Percentiles rank a stretch among this genome's conserved stretches.
Conservation (phyloP, 2,888 invertebrate species). For the Tetramorium bicarinatum region DNA sequence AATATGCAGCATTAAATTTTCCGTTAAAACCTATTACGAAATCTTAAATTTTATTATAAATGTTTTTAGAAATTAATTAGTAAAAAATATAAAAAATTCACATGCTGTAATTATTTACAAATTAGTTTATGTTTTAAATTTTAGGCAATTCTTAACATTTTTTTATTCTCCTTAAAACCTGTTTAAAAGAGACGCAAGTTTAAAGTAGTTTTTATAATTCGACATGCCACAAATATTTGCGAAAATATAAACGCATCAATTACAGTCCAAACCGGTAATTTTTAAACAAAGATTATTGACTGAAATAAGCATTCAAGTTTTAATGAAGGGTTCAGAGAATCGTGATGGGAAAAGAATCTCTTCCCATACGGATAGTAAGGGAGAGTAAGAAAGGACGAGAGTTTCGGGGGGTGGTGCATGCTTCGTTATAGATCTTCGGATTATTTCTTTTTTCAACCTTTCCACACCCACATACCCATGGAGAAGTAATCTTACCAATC, state of each 20-base stretch:
- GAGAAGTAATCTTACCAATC: constrained; percentile 51
- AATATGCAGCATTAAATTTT: neutral
- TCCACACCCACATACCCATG: constrained; percentile 37
- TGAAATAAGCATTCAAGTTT: constrained; percentile 11
- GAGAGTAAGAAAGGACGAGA: constrained; percentile 1
- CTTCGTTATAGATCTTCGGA: constrained; percentile 60
- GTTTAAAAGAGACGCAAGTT: too few species aligned
- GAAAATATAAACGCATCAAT: neutral
- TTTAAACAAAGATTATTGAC: constrained; percentile 2
- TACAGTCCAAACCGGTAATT: neutral
- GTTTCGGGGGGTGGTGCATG: constrained; percentile 38
- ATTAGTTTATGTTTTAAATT: neutral
- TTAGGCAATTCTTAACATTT: neutral
- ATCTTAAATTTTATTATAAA: neutral
- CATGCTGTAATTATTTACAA: neutral
- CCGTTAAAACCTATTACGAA: neutral
- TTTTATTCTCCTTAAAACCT: too few species aligned
- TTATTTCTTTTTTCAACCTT: constrained; percentile 25
- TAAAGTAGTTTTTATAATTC: too few species aligned
- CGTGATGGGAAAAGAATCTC: constrained; percentile 39
- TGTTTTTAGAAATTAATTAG: neutral
- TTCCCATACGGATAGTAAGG: neutral
- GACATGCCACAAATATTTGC: neutral
- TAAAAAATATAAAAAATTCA: neutral
- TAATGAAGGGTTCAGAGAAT: constrained; percentile 51